Evolutionary conservation across 2,797 vertebrate species (phyloP).

Genomic region (Malurus splendens): DNA sequence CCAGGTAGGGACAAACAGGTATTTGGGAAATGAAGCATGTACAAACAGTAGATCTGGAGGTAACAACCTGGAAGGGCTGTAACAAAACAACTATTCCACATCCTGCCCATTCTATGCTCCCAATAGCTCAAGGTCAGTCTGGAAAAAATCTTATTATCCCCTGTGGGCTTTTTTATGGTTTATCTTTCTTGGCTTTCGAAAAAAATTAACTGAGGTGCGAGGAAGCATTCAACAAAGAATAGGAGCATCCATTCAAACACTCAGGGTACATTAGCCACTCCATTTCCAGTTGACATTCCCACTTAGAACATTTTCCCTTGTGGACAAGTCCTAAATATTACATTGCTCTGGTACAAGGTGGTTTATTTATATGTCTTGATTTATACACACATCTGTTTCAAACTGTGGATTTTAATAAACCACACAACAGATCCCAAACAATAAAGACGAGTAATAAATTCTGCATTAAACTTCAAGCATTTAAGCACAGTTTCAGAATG

Average conservation of each 20-base stretch:
- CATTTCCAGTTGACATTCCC: neutral
- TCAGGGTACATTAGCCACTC: neutral
- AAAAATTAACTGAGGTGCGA: neutral
- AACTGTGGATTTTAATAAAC: conserved; percentile 8
- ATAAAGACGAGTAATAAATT: conserved; percentile 3
- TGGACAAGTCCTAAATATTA: neutral
- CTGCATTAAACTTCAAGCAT: neutral
- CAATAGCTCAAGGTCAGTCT: neutral
- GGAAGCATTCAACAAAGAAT: neutral
- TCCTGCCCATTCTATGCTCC: neutral
- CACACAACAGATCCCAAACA: neutral
- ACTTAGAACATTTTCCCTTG: neutral
- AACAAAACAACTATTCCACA: neutral
- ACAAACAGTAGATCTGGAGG: neutral
- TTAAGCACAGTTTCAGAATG: neutral
- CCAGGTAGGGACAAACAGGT: neutral
- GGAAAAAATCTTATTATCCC: neutral
- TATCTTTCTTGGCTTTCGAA: neutral
- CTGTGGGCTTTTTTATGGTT: neutral
- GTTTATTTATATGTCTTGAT: conserved; percentile 3
- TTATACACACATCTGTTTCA: neutral
- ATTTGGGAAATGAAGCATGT: neutral
- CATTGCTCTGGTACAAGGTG: neutral
- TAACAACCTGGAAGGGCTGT: neutral
- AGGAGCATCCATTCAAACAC: neutral